phyloP scores from a whole-genome alignment of 92 coral and sea anemone species.

The Muricea muricata region DNA sequence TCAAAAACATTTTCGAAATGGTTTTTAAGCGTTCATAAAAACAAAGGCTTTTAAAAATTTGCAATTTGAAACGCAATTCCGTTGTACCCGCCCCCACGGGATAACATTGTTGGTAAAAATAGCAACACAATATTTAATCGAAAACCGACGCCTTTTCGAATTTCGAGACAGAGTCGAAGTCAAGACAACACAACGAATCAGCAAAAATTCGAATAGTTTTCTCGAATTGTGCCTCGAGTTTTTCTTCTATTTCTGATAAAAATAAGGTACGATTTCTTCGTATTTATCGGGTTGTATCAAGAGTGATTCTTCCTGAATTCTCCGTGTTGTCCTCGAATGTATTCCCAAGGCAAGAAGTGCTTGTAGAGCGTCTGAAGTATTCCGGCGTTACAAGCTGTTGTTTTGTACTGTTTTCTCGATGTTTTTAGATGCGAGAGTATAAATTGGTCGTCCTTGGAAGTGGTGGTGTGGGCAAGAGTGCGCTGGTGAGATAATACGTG shows the following conservation, averaged over 20 bases:
- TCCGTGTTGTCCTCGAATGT: neutral
- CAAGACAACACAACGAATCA: neutral
- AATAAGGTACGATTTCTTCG: neutral
- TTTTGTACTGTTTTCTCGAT: neutral
- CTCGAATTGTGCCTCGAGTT: too few species aligned
- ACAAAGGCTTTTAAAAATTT: neutral
- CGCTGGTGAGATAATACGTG: slow-evolving; percentile 75
- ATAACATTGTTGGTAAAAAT: slow-evolving; percentile 78
- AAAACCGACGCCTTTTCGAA: slow-evolving; percentile 68
- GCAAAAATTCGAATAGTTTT: neutral
- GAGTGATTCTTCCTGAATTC: neutral
- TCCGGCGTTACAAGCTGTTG: neutral
- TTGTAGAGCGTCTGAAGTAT: slow-evolving; percentile 13
- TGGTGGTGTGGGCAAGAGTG: slow-evolving; percentile 99
- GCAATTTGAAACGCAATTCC: neutral
- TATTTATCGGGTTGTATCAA: neutral
- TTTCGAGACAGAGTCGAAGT: slow-evolving; percentile 3
- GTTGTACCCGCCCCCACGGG: slow-evolving; percentile 13
- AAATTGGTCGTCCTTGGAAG: slow-evolving; percentile 98
- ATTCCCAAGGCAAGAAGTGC: neutral
- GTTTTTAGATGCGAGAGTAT: slow-evolving; percentile 90
- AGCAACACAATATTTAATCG: slow-evolving; percentile 71
- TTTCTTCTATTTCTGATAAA: neutral
- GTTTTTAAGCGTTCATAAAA: too few species aligned
- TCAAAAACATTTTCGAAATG: too few species aligned